A percentile compares a stretch with the other conserved stretches of the same genome.
Conservation (phyloP, 2,113 vertebrate species). For the Rostratula benghalensis region DNA sequence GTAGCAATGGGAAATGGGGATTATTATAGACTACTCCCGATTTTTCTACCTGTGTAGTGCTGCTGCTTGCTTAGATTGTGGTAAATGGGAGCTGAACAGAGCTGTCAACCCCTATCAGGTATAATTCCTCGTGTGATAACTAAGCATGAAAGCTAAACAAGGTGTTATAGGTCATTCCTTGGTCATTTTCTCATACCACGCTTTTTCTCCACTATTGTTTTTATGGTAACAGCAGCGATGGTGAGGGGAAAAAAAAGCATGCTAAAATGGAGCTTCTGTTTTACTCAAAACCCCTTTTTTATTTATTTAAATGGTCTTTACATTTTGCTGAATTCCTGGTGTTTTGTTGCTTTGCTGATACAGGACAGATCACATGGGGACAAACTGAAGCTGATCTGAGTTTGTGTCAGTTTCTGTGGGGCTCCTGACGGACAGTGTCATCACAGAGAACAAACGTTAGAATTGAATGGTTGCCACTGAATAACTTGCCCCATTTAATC, state of each 20-base stretch:
- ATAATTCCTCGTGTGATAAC: not conserved
- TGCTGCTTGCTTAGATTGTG: not conserved
- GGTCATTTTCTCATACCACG: not conserved
- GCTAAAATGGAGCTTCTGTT: not conserved
- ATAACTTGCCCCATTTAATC: not conserved
- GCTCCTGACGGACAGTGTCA: not conserved
- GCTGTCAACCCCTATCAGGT: not conserved
- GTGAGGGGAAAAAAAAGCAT: not conserved
- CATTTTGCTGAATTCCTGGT: not conserved
- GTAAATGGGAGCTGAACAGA: not conserved
- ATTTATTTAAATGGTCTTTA: not conserved
- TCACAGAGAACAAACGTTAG: not conserved
- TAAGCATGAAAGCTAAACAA: not conserved
- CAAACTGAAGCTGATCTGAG: not conserved
- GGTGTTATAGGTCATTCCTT: not conserved
- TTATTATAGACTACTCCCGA: not conserved
- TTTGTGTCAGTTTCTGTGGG: not conserved
- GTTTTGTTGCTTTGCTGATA: not conserved
- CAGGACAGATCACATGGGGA: rapidly evolving
- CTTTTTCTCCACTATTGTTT: not conserved
- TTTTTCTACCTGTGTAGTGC: not conserved
- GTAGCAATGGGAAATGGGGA: not conserved
- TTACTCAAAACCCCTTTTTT: not conserved
- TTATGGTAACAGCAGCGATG: not conserved
- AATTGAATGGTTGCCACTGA: not conserved